A percentile compares a stretch with the other conserved stretches of the same genome.
These are phyloP conservation scores for Microplitis deprimator DNA, from an alignment of 2,888 invertebrate species.

Conservation along the genomic window DNA sequence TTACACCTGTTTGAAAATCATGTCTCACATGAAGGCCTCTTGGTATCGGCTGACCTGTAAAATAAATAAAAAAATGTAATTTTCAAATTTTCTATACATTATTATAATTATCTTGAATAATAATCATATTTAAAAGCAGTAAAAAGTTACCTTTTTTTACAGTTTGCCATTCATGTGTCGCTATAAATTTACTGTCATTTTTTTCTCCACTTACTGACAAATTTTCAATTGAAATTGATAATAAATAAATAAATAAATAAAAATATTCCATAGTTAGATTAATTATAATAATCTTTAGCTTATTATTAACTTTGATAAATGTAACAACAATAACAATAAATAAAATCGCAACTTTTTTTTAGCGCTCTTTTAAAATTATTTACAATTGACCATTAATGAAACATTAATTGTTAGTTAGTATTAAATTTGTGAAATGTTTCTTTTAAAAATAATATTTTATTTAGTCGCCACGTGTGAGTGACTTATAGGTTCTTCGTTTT, in stretches of 20 bases:
- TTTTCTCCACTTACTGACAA: slow-evolving; percentile 48
- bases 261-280: background rate
- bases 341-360: background rate
- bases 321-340: background rate
- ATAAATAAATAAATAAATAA: slow-evolving; percentile 1
- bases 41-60: slow-evolving; percentile 80
- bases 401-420: background rate
- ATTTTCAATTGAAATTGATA: background rate
- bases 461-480: slow-evolving; percentile 17
- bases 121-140: background rate
- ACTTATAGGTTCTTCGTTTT: background rate
- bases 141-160: slow-evolving; percentile 74
- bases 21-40: slow-evolving; percentile 82
- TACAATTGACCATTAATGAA: too few species aligned
- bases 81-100: background rate
- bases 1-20: slow-evolving; percentile 82
- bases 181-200: slow-evolving; percentile 72
- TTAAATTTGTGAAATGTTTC: slow-evolving; percentile 11
- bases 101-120: too few species aligned
- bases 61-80: background rate
- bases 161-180: slow-evolving; percentile 78
- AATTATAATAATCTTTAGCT: background rate
- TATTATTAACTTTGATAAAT: background rate
- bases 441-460: background rate
- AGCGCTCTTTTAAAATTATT: too few species aligned